phyloP scores from a whole-genome alignment of 2,113 vertebrate genomes.

The Centrocercus urophasianus region DNA sequence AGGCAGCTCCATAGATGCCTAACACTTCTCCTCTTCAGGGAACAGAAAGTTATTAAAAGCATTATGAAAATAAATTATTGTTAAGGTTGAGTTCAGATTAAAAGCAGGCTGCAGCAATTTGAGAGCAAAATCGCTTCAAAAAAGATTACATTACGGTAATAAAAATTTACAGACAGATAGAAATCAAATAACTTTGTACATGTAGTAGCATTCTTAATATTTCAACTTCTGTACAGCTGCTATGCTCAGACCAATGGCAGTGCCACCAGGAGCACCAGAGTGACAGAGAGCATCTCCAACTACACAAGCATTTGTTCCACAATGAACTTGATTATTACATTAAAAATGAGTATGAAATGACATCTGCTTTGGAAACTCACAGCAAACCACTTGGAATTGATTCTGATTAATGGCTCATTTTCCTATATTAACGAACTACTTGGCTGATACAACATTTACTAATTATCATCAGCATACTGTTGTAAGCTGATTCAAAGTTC shows the following conservation, averaged over 20 bases:
- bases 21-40: not conserved
- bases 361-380: not conserved
- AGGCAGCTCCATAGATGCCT: not conserved
- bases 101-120: not conserved
- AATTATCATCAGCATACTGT: constrained; percentile 13
- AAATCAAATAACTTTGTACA: accelerated
- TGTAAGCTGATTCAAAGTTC: constrained; percentile 32
- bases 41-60: not conserved
- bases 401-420: constrained; percentile 2
- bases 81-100: not conserved
- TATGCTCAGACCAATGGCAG: not conserved
- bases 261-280: not conserved
- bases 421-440: constrained; percentile 12
- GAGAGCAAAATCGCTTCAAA: not conserved
- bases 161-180: not conserved
- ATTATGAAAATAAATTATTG: not conserved
- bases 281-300: not conserved
- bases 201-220: not conserved
- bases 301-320: not conserved
- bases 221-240: not conserved
- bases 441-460: not conserved
- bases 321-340: not conserved
- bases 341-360: not conserved
- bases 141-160: not conserved
- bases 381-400: not conserved